Evolutionary conservation across 2,888 invertebrate genomes (phyloP).

Genomic region (Drosophila quasianomalipes): DNA sequence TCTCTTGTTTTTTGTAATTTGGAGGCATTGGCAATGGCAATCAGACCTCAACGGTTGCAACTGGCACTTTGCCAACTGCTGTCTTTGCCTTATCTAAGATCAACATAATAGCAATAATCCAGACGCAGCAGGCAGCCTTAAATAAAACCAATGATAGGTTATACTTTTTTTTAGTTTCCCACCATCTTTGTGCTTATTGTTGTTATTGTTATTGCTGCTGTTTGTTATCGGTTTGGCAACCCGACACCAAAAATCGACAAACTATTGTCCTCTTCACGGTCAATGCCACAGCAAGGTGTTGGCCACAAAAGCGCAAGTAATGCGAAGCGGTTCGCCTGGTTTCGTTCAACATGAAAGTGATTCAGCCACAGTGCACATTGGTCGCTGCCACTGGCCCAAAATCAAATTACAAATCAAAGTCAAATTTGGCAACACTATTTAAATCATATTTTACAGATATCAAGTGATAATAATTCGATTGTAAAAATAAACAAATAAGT

Average conservation of each 20-base stretch:
- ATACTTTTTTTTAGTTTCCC: not conserved
- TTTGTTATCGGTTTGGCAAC: slow-evolving; percentile 26
- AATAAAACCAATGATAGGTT: slow-evolving; percentile 15
- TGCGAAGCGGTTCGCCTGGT: slow-evolving; percentile 59
- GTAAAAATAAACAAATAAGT: not conserved
- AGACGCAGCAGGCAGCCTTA: slow-evolving; percentile 14
- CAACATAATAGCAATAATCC: slow-evolving; percentile 65
- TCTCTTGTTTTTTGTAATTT: slow-evolving; percentile 56
- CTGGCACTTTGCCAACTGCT: slow-evolving; percentile 31
- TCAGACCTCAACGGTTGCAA: slow-evolving; percentile 76
- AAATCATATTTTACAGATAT: not conserved
- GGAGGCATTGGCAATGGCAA: slow-evolving; percentile 60
- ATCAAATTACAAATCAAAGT: not conserved
- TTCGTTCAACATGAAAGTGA: slow-evolving; percentile 61
- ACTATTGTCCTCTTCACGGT: slow-evolving; percentile 55
- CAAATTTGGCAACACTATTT: not conserved
- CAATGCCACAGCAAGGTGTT: slow-evolving; percentile 46
- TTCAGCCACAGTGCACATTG: slow-evolving; percentile 4
- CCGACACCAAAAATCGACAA: slow-evolving; percentile 38
- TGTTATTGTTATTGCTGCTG: not conserved
- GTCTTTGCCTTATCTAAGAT: slow-evolving; percentile 23
- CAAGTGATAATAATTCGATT: not conserved
- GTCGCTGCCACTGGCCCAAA: not conserved
- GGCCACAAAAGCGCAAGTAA: slow-evolving; percentile 70
- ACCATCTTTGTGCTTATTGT: not conserved